These are phyloP conservation scores for Andrena haemorrhoa DNA, from an alignment of 2,888 invertebrate genomes.

Conservation along the genomic window DNA sequence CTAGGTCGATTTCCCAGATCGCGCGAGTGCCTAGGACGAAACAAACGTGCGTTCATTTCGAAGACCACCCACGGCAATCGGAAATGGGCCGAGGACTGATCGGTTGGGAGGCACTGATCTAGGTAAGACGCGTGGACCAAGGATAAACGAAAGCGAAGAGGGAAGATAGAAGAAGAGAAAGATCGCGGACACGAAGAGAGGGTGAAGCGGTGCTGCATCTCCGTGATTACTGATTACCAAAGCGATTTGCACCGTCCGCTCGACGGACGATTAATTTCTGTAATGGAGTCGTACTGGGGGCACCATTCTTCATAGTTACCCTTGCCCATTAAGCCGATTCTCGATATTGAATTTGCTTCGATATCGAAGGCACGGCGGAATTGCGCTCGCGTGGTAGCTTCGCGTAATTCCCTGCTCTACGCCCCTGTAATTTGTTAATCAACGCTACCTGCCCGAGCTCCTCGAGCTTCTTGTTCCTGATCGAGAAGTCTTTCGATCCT, in stretches of 20 bases:
- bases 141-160: slow-evolving; percentile 16
- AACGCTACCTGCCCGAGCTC: background rate
- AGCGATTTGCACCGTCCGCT: slow-evolving; percentile 64
- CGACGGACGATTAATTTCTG: slow-evolving; percentile 63
- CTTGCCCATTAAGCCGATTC: slow-evolving; percentile 51
- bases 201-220: slow-evolving; percentile 22
- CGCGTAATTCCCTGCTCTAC: slow-evolving; percentile 34
- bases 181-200: slow-evolving; percentile 29
- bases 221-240: slow-evolving; percentile 60
- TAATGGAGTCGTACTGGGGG: slow-evolving; percentile 61
- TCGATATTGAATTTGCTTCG: slow-evolving; percentile 61
- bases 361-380: slow-evolving; percentile 15
- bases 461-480: background rate
- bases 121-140: slow-evolving; percentile 40
- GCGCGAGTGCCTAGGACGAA: slow-evolving; percentile 7
- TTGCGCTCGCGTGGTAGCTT: slow-evolving; percentile 24
- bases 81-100: slow-evolving; percentile 23
- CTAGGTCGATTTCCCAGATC: slow-evolving; percentile 37
- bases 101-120: slow-evolving; percentile 45
- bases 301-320: slow-evolving; percentile 57
- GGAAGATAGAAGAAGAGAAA: background rate
- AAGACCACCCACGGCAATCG: slow-evolving; percentile 61
- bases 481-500: background rate
- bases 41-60: slow-evolving; percentile 44
- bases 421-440: slow-evolving; percentile 44